Base-by-base conservation (phyloP, 2,888 invertebrate species). In the Catocala nupta region DNA sequence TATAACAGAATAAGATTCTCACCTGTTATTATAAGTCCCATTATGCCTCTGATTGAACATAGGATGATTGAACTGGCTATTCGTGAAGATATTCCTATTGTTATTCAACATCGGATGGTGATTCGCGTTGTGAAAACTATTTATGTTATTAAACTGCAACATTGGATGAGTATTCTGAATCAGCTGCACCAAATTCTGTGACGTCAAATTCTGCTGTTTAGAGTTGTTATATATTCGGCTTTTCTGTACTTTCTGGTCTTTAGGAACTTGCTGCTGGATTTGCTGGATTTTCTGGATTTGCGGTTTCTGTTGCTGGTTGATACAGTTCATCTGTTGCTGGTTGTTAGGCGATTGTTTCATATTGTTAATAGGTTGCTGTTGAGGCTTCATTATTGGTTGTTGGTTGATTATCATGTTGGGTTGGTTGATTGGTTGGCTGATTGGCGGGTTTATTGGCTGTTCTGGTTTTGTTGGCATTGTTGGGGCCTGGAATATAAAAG, bases 131-230 rank as follows among this genome's bases (percentile, higher is more conserved):
- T 93, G 91, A 48, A 82, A 90, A 59, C 91, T 90, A 62, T 87
- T 57, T 3, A 60, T 57, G 50, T 75, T 90, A 34, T 88, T 88
- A 10, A 84, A 86, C 34, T 92, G 90, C 55, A 94, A 51, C 90
- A 94, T 93, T 0, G 94, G 94, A 71, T 94, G 94, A 0, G 94
- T 93, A 51, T 90, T 92, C 73, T 94, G 94, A 16, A 94, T 90
- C 0, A 91, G 49, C 49, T 94, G 94, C 0, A 94, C 94, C 34
- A 94, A 61, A 56, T 91, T 93, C 65, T 92, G 91, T 0, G 92
- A 91, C 0, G 84, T 78, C 62, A 84, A 67, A 34, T 82, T 83
- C 34, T 78, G 47, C 9, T 16, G 78, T 55, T 87, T 84, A 0
- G 87, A 85, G n/a, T 90, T 92, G 43, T 86, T 89, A 49, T 91